A percentile compares a stretch with the other conserved stretches of the same genome.
Evolutionary conservation across 1,140 invertebrate genomes (phyloP).

Genomic region (Orius insidiosus): DNA sequence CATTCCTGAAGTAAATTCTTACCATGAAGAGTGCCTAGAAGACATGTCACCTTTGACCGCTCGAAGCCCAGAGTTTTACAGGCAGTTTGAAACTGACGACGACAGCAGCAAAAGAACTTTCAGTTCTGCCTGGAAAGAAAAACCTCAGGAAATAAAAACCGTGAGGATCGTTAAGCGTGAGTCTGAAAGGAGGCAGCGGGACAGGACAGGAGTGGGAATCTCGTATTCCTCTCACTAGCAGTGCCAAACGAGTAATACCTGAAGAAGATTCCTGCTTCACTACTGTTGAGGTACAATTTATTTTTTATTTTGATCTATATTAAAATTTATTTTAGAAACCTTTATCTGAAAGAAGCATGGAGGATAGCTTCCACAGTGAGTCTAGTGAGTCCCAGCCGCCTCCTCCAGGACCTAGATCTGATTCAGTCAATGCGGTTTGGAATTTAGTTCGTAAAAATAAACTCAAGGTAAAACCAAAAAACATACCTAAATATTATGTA

Average conservation of each 20-base stretch:
- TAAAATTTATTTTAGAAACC: not conserved
- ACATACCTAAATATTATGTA: not conserved
- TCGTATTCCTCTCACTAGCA: conserved; percentile 28
- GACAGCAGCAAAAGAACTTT: conserved; percentile 38
- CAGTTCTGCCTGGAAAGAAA: conserved; percentile 54
- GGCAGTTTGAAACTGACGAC: conserved; percentile 22
- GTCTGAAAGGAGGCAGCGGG: conserved; percentile 63
- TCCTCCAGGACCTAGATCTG: conserved; percentile 28
- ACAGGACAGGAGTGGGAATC: conserved; percentile 37
- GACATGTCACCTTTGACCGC: conserved; percentile 2
- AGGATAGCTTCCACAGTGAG: not conserved
- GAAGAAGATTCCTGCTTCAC: conserved; percentile 21
- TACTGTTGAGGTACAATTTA: not conserved
- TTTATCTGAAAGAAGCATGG: not conserved
- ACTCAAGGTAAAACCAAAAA: conserved; percentile 23
- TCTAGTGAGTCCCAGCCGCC: conserved; percentile 22
- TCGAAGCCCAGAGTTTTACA: conserved; percentile 3
- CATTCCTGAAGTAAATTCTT: not conserved
- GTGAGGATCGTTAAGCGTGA: conserved; percentile 85
- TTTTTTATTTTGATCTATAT: not conserved
- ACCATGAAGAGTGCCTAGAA: conserved; percentile 5
- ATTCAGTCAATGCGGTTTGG: conserved; percentile 28
- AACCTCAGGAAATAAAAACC: conserved; percentile 78
- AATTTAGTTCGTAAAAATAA: conserved; percentile 28
- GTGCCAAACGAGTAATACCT: conserved; percentile 18